Percentiles rank a stretch among this genome's conserved stretches.
phyloP scores from a whole-genome alignment of 2,888 invertebrate genomes.

The Eilema griseolum region DNA sequence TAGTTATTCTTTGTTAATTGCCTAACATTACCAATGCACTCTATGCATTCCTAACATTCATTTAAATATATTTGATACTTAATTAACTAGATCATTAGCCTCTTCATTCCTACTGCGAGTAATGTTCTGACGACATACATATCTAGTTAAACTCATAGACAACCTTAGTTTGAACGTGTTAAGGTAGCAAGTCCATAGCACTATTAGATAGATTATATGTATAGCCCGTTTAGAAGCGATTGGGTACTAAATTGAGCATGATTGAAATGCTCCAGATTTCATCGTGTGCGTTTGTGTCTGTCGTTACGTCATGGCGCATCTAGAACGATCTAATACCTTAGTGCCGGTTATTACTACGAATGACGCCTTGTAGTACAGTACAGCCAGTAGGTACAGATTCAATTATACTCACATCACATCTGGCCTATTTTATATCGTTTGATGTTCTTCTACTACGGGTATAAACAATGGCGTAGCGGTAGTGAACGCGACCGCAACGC shows the following conservation, averaged over 20 bases:
- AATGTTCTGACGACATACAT: conserved; percentile 19
- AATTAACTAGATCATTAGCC: conserved; percentile 30
- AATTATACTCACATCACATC: conserved; percentile 3
- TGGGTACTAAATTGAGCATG: conserved; percentile 66
- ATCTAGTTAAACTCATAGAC: conserved; percentile 8
- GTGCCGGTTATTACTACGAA: conserved; percentile 13
- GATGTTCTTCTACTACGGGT: background rate
- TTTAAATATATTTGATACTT: conserved; percentile 14
- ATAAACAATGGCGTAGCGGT: no score
- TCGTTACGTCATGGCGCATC: conserved; percentile 27
- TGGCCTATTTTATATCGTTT: background rate
- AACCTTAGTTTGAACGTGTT: conserved; percentile 15
- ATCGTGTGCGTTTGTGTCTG: conserved; percentile 27
- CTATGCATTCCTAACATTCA: background rate
- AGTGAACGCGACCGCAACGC: no score
- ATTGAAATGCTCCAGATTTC: conserved; percentile 77
- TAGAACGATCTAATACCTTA: conserved; percentile 33
- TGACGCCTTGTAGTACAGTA: conserved; percentile 10
- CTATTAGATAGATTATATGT: conserved; percentile 9
- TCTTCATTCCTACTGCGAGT: conserved; percentile 27
- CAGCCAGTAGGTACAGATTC: background rate
- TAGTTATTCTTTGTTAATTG: background rate
- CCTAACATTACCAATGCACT: background rate
- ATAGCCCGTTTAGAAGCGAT: conserved; percentile 37
- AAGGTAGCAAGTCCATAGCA: conserved; percentile 22